These are phyloP conservation scores for Polypterus senegalus DNA, from an alignment of 2,113 vertebrate species.

Conservation along the genomic window DNA sequence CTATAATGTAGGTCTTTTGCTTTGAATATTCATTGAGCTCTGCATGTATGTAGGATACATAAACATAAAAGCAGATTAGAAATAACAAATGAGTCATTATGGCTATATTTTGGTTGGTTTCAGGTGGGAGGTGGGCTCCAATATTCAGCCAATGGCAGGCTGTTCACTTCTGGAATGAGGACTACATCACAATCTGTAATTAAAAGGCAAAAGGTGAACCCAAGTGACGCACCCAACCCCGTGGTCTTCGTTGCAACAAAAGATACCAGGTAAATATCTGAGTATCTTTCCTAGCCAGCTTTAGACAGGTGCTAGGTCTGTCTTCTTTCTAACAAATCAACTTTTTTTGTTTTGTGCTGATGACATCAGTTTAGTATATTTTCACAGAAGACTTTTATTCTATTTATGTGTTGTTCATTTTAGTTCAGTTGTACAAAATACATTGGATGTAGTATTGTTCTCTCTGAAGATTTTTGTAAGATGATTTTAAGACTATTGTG, in stretches of 20 bases:
- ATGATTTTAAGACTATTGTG: too few relatives aligned
- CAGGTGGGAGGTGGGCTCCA: conserved; percentile 45
- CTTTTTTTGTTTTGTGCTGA: too few relatives aligned
- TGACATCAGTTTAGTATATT: too few relatives aligned
- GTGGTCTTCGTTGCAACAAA: conserved; percentile 89
- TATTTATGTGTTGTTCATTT: too few relatives aligned
- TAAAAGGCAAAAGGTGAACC: conserved; percentile 82
- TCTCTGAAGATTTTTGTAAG: too few relatives aligned
- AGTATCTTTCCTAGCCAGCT: background rate
- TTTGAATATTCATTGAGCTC: too few relatives aligned
- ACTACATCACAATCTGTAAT: conserved; percentile 71
- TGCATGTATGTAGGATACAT: too few relatives aligned
- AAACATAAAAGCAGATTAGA: too few relatives aligned
- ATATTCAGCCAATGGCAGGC: conserved; percentile 76
- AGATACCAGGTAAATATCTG: conserved; percentile 66
- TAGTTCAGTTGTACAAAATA: too few relatives aligned
- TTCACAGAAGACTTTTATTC: too few relatives aligned
- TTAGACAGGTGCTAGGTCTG: background rate
- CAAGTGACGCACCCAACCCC: conserved; percentile 81
- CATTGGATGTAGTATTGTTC: background rate
- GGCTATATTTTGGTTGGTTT: background rate
- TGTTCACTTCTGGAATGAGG: conserved; percentile 70
- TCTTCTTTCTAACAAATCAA: background rate
- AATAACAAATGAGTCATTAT: background rate
- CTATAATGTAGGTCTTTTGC: too few relatives aligned